Conservation (phyloP, 2,888 invertebrate species). For the Epistrophe eligans region DNA sequence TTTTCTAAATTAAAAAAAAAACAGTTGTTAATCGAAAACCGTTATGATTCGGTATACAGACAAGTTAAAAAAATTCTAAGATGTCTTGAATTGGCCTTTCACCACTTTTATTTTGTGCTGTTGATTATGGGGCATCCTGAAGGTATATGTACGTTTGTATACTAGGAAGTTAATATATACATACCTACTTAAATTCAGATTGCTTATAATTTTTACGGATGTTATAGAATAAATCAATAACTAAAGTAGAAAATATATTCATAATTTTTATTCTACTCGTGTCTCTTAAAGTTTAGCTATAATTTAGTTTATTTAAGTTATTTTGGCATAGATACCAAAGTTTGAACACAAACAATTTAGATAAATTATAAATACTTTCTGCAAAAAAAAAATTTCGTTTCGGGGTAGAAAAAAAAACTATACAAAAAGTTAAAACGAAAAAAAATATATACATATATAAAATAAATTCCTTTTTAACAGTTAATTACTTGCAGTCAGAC, state of each 20-base stretch:
- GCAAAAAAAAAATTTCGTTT: constrained; percentile 8
- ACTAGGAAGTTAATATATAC: too few species aligned
- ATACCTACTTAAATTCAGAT: too few species aligned
- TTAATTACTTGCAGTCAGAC: constrained; percentile 60
- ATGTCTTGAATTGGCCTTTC: too few species aligned
- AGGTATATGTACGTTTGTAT: too few species aligned
- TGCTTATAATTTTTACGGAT: too few species aligned
- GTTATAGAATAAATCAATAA: background rate
- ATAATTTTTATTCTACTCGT: background rate
- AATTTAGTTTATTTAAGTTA: background rate
- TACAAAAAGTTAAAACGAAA: background rate
- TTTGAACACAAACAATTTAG: constrained; percentile 18
- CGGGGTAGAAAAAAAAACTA: background rate
- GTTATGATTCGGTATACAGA: too few species aligned
- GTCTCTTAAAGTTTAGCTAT: background rate
- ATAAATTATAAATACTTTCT: constrained; percentile 14
- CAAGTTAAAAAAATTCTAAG: too few species aligned
- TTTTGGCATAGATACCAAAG: constrained; percentile 3
- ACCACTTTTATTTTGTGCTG: too few species aligned
- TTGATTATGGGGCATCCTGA: too few species aligned
- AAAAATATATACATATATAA: background rate
- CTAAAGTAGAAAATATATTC: background rate
- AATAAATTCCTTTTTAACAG: constrained; percentile 33
- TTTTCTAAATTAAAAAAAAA: too few species aligned
- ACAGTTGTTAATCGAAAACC: too few species aligned